Evolutionary conservation across 2,888 invertebrate species (phyloP).

Genomic region (Hoplodrina ambigua): DNA sequence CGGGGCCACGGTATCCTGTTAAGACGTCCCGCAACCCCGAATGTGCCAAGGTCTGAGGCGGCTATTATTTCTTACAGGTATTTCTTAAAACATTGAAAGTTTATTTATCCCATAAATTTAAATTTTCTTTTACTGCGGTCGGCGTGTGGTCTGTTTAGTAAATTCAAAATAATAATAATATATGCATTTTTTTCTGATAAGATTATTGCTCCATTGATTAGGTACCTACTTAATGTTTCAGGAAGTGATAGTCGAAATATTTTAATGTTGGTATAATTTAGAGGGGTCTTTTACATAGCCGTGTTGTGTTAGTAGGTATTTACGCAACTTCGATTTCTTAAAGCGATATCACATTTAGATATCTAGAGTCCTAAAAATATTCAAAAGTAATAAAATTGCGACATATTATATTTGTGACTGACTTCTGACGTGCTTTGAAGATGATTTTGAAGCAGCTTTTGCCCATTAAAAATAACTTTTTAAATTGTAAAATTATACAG

Average conservation of each 20-base stretch:
- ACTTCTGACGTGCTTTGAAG: conserved; percentile 33
- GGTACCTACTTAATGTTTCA: background rate
- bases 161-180: no score
- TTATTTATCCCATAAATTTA: no score
- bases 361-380: conserved; percentile 10
- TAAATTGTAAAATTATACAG: conserved; percentile 34
- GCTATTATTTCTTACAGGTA: no score
- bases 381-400: conserved; percentile 32
- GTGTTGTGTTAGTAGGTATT: background rate
- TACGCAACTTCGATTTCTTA: conserved; percentile 25
- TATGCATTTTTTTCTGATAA: background rate
- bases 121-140: no score
- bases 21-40: no score
- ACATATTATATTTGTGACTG: conserved; percentile 33
- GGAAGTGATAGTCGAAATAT: conserved; percentile 3
- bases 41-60: no score
- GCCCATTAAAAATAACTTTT: background rate
- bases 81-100: no score
- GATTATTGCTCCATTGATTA: background rate
- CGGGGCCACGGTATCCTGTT: no score
- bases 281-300: background rate
- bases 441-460: background rate
- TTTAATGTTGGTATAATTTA: conserved; percentile 9
- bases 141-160: no score
- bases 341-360: conserved; percentile 6